A percentile compares a stretch with the other conserved stretches of the same genome.
Conservation (phyloP, 2,113 vertebrate species). For the Cryptomyrus ogoouensis region DNA sequence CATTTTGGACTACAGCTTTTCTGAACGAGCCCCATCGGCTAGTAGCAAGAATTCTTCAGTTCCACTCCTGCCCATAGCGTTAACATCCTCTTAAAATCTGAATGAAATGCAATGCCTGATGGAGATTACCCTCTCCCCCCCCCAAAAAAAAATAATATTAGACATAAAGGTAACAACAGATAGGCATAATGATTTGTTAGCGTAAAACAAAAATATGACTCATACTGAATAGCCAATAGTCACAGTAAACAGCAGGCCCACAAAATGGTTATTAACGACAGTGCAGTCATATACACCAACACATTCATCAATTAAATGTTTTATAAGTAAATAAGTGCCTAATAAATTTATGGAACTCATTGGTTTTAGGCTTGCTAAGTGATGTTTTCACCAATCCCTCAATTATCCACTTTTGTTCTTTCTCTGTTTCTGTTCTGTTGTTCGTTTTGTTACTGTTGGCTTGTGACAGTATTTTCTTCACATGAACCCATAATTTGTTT, state of each 20-base stretch:
- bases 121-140: neutral
- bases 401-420: neutral
- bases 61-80: neutral
- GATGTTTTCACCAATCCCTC: neutral
- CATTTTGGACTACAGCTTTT: neutral
- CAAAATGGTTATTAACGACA: neutral
- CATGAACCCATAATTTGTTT: constrained; percentile 4
- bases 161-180: neutral
- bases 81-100: neutral
- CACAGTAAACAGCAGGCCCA: neutral
- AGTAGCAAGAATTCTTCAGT: neutral
- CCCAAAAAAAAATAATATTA: neutral
- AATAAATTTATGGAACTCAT: neutral
- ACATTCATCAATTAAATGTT: neutral
- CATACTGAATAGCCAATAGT: neutral
- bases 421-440: neutral
- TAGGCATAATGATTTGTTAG: neutral
- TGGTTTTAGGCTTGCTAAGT: neutral
- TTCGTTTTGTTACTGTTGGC: neutral
- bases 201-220: neutral
- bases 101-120: neutral
- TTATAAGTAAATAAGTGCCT: neutral
- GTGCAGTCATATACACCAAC: neutral
- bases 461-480: neutral
- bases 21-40: neutral